phyloP scores from a whole-genome alignment of 2,888 invertebrate genomes.

The Tetranychus truncatus region DNA sequence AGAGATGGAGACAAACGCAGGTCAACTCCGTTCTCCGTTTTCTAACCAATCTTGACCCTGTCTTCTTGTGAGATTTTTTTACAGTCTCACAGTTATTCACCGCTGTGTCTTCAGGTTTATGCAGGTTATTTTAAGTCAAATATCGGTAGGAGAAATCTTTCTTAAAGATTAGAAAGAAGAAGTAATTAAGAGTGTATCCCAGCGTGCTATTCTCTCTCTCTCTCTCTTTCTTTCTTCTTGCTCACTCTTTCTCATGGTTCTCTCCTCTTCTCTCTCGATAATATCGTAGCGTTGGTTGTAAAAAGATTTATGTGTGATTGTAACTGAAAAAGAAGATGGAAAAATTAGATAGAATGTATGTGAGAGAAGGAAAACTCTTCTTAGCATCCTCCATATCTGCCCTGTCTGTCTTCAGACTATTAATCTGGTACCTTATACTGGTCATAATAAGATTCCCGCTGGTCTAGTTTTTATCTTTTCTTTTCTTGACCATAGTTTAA shows the following conservation, averaged over 20 bases:
- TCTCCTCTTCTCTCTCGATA: not conserved
- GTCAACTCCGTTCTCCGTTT: conserved; percentile 1
- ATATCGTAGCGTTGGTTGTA: not conserved
- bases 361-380: not conserved
- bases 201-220: not conserved
- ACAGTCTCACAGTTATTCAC: not conserved
- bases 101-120: not conserved
- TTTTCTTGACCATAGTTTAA: not conserved
- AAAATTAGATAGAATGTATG: not conserved
- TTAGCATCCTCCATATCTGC: not conserved
- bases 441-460: not conserved
- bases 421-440: not conserved
- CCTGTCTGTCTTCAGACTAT: not conserved
- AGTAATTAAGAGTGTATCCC: not conserved
- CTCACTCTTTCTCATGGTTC: not conserved
- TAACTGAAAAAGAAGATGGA: not conserved
- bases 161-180: not conserved
- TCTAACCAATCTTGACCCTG: not conserved
- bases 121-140: not conserved
- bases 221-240: not conserved
- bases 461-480: not conserved
- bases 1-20: not conserved
- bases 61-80: not conserved
- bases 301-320: not conserved
- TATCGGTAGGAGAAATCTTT: not conserved